Evolutionary conservation across 2,888 invertebrate species (phyloP).

Genomic region (Apomyelois bistriatella): DNA sequence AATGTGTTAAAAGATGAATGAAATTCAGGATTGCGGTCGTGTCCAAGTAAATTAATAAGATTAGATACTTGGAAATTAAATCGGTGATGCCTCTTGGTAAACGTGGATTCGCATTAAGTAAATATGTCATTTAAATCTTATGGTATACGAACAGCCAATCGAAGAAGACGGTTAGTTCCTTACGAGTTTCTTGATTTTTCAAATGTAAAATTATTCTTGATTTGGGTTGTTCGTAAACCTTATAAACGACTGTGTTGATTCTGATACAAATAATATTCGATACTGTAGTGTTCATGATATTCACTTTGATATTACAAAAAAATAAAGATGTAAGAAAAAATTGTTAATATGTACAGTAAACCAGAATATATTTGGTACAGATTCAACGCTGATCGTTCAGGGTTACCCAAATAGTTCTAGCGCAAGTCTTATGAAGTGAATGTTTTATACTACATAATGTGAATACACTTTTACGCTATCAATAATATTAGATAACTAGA

Average conservation of each 20-base stretch:
- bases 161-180: not conserved
- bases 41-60: not conserved
- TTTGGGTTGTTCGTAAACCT: too few species aligned
- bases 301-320: too few species aligned
- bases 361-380: too few species aligned
- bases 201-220: too few species aligned
- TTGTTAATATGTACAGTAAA: too few species aligned
- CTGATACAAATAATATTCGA: too few species aligned
- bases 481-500: slow-evolving; percentile 6
- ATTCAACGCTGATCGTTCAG: not conserved
- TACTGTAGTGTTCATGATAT: too few species aligned
- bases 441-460: slow-evolving; percentile 6
- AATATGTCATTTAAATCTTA: not conserved
- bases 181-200: too few species aligned
- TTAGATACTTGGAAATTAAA: not conserved
- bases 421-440: slow-evolving; percentile 2
- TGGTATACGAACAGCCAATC: not conserved
- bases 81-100: not conserved
- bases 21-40: not conserved
- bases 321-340: too few species aligned
- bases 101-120: slow-evolving; percentile 12
- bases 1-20: not conserved
- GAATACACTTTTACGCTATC: slow-evolving; percentile 11
- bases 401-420: not conserved
- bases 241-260: not conserved